phyloP scores from a whole-genome alignment of 2,113 vertebrate genomes.

The Prionailurus bengalensis region DNA sequence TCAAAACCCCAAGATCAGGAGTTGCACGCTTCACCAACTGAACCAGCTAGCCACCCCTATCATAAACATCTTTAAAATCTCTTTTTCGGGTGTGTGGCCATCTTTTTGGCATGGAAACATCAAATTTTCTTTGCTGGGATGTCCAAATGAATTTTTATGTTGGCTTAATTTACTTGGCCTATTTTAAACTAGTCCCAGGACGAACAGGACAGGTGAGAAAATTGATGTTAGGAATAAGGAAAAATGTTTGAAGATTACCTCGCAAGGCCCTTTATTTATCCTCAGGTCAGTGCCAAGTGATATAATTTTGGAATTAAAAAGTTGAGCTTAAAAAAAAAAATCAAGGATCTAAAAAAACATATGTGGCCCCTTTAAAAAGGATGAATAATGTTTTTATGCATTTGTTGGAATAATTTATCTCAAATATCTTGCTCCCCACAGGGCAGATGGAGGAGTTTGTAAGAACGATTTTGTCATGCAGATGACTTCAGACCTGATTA shows the following conservation, averaged over 20 bases:
- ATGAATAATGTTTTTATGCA: neutral
- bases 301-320: constrained; percentile 32
- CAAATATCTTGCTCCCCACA: constrained; percentile 79
- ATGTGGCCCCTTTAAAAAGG: neutral
- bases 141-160: neutral
- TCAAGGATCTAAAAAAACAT: neutral
- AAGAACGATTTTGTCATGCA: constrained; percentile 97
- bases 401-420: neutral
- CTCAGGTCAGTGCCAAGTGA: neutral
- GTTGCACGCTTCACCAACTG: no score
- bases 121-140: neutral
- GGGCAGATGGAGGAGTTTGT: constrained; percentile 97
- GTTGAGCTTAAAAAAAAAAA: neutral
- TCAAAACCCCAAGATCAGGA: no score
- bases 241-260: neutral
- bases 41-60: no score
- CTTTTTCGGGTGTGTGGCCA: neutral
- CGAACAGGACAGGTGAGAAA: neutral
- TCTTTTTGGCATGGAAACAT: neutral
- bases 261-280: neutral
- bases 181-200: neutral
- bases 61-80: neutral
- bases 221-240: neutral
- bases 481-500: constrained; percentile 96
- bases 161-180: neutral